These are phyloP conservation scores for Lepidocolaptes lacrymiger DNA, from an alignment of 2,797 vertebrate genomes.

Conservation along the genomic window DNA sequence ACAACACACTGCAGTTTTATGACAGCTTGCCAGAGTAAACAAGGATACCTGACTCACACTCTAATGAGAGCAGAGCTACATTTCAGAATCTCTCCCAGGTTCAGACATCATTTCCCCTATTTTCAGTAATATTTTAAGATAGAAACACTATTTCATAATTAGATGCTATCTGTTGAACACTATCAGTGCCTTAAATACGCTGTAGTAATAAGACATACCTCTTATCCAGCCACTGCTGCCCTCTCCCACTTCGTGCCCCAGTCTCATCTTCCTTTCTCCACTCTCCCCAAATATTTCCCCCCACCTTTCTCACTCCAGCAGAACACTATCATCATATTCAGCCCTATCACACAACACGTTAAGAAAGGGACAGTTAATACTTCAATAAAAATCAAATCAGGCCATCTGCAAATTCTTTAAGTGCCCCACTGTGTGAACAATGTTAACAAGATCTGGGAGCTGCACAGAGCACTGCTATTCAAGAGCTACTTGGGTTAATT, in stretches of 20 bases:
- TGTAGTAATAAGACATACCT: accelerated
- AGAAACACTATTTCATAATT: background rate
- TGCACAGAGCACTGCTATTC: background rate
- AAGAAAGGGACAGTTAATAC: background rate
- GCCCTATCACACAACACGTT: background rate
- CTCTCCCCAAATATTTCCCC: background rate
- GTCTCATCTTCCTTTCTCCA: background rate
- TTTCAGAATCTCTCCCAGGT: background rate
- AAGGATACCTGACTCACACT: constrained; percentile 46
- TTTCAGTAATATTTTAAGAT: background rate
- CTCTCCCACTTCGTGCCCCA: background rate
- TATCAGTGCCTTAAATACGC: background rate
- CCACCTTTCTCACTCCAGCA: background rate
- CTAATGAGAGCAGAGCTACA: background rate
- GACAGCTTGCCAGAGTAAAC: constrained; percentile 34
- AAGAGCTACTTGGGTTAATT: background rate
- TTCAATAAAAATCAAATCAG: background rate
- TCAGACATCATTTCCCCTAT: background rate
- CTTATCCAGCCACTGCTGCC: background rate
- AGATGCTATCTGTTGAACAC: background rate
- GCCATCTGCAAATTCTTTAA: background rate
- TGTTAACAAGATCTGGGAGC: background rate
- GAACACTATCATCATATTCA: background rate
- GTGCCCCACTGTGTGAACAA: background rate
- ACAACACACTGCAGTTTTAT: background rate